Conservation (phyloP, 1,140 invertebrate genomes). For the Microvelia longipes region DNA sequence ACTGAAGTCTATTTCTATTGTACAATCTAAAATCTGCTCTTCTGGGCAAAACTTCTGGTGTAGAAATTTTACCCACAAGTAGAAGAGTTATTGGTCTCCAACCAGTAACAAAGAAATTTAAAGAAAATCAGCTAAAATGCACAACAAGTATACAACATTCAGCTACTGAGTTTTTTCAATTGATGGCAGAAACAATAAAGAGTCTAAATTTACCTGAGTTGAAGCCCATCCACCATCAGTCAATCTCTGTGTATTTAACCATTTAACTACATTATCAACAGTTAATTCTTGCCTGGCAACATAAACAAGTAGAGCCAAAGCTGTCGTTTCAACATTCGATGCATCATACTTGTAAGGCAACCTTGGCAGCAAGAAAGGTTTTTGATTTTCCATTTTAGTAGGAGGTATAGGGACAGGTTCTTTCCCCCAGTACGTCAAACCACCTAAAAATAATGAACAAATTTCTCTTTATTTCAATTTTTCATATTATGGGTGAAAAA, state of each 20-base stretch:
- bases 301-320: constrained; percentile 80
- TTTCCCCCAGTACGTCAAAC: constrained; percentile 72
- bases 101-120: too few relatives aligned
- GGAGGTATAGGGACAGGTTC: constrained; percentile 58
- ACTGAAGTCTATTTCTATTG: too few relatives aligned
- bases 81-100: too few relatives aligned
- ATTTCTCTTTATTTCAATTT: too few relatives aligned
- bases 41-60: too few relatives aligned
- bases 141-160: too few relatives aligned
- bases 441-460: constrained; percentile 34
- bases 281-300: constrained; percentile 64
- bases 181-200: too few relatives aligned
- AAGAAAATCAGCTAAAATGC: too few relatives aligned
- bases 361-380: constrained; percentile 73
- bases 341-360: constrained; percentile 76
- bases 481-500: neutral
- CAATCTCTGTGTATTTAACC: constrained; percentile 80
- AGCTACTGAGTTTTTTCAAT: too few relatives aligned
- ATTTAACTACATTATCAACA: constrained; percentile 73
- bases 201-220: constrained; percentile 50
- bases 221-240: constrained; percentile 90
- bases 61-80: too few relatives aligned
- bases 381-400: constrained; percentile 75
- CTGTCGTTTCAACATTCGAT: constrained; percentile 80
- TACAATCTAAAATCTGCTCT: too few relatives aligned